A percentile compares a stretch with the other conserved stretches of the same genome.
Evolutionary conservation across 2,113 vertebrate species (phyloP).

Genomic region (Psammodynastes pulverulentus): DNA sequence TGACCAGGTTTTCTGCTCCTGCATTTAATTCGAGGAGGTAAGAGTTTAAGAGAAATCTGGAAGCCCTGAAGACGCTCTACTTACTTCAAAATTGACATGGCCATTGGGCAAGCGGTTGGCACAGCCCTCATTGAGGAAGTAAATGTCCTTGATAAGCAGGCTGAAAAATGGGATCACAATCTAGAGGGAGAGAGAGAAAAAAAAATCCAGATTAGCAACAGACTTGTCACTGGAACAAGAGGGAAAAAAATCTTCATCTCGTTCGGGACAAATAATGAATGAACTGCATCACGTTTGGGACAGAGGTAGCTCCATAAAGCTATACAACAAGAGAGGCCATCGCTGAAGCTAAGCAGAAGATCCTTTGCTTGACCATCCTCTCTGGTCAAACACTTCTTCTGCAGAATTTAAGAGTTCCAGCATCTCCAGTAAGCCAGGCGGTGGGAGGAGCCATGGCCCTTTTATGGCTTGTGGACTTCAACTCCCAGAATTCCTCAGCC

Average conservation of each 20-base stretch:
- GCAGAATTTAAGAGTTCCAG: not conserved
- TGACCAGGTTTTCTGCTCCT: not conserved
- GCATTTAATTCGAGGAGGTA: not conserved
- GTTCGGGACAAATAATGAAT: not conserved
- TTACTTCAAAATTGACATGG: conserved; percentile 91
- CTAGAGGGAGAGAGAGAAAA: conserved; percentile 68
- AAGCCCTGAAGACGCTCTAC: not conserved
- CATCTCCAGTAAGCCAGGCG: not conserved
- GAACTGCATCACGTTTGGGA: not conserved
- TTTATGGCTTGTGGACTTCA: no score
- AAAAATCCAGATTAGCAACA: not conserved
- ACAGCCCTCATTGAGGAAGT: conserved; percentile 93
- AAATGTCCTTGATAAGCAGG: conserved; percentile 93
- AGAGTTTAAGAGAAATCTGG: not conserved
- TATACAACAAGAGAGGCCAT: not conserved
- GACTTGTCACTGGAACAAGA: not conserved
- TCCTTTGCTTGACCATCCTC: no score
- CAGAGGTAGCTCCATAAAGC: not conserved
- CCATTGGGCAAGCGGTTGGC: conserved; percentile 85
- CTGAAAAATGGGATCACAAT: conserved; percentile 98
- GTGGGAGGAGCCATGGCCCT: no score
- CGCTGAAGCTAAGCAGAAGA: not conserved
- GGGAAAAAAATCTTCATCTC: rapidly evolving
- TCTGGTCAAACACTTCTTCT: not conserved
- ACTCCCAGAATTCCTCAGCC: no score